These are phyloP conservation scores for Lepus europaeus DNA, from an alignment of 2,113 vertebrate genomes.

Conservation along the genomic window DNA sequence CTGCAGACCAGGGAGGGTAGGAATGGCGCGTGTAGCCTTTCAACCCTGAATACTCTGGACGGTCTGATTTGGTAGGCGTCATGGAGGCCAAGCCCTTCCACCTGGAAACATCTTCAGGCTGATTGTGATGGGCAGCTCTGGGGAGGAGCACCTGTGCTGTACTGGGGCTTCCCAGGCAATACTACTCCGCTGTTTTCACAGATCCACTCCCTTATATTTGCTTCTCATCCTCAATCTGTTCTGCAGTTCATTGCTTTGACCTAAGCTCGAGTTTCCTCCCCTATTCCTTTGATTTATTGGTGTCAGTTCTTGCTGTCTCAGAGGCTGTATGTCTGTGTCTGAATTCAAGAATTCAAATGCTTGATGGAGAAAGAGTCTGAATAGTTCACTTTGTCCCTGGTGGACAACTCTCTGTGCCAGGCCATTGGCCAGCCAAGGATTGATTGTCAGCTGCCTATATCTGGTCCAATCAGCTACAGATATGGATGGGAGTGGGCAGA, in stretches of 20 bases:
- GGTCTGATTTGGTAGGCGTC: background rate
- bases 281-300: background rate
- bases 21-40: background rate
- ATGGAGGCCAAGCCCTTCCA: background rate
- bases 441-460: background rate
- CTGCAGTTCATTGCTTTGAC: background rate
- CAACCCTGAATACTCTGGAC: background rate
- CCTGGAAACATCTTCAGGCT: background rate
- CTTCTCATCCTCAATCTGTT: background rate
- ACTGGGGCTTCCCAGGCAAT: background rate
- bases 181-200: background rate
- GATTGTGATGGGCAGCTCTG: background rate
- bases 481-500: background rate
- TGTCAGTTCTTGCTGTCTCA: background rate
- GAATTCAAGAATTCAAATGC: constrained; percentile 29
- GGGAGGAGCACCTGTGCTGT: background rate
- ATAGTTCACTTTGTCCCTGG: background rate
- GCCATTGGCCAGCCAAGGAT: background rate
- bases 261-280: background rate
- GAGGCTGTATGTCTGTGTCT: too few species aligned
- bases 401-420: background rate
- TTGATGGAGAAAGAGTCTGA: background rate
- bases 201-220: background rate
- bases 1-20: background rate
- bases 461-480: background rate